Evolutionary conservation across 2,113 vertebrate species (phyloP).

Genomic region (Ceyx margarethae): DNA sequence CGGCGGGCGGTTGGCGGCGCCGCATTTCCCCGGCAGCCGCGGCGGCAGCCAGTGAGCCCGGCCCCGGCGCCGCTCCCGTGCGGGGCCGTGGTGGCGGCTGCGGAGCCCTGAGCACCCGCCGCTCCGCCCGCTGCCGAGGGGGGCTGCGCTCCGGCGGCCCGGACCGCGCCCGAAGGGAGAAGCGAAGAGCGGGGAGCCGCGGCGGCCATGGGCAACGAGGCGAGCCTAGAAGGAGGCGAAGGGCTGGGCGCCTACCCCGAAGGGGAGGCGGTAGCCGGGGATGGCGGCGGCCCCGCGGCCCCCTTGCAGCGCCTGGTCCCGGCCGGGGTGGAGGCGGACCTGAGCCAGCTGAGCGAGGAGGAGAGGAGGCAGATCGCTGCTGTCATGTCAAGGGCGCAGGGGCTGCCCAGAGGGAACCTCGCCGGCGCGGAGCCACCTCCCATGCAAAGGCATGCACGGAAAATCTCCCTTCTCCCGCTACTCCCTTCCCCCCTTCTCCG

Average conservation of each 20-base stretch:
- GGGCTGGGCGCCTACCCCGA: constrained; percentile 81
- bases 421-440: constrained; percentile 74
- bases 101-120: not conserved
- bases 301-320: constrained; percentile 57
- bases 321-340: constrained; percentile 84
- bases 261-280: constrained; percentile 78
- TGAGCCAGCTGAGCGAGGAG: constrained; percentile 91
- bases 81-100: constrained; percentile 13
- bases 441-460: constrained; percentile 87
- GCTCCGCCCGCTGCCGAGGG: not conserved
- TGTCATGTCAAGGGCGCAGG: constrained; percentile 93
- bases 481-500: not conserved
- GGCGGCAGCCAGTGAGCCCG: not conserved
- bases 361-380: constrained; percentile 89
- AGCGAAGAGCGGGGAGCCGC: not conserved
- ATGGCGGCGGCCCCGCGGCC: constrained; percentile 79
- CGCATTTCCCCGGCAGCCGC: not conserved
- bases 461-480: constrained; percentile 13
- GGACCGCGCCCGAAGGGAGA: not conserved
- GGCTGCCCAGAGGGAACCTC: constrained; percentile 83
- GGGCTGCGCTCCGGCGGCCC: not conserved
- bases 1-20: constrained; percentile 26
- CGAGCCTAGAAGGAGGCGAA: constrained; percentile 91
- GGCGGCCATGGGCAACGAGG: constrained; percentile 94
- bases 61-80: not conserved